Base-by-base conservation (phyloP, 1,140 invertebrate genomes). In the Cotesia glomerata region DNA sequence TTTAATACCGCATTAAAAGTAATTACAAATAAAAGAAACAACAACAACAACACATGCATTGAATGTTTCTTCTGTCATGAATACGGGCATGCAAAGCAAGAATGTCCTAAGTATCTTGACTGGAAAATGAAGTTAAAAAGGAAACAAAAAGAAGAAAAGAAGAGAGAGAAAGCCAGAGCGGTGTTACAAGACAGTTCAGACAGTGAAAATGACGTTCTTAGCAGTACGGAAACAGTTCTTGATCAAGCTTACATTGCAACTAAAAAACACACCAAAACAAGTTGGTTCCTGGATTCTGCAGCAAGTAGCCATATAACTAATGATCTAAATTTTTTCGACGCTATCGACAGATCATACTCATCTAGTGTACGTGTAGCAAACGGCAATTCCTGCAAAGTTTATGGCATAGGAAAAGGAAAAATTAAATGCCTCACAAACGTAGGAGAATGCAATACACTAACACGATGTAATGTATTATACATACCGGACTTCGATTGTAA, bases 11-110 rank as follows among this genome's bases (percentile, higher is more conserved):
- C 18, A 18, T 5, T 26, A 32, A 63, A 8, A 63, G 9, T 5
- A 32, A 16, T 32, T 34, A 2, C 9, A 63, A 34, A n/a, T 32
- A 18, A 63, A 34, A 26, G 18, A 26, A 63, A 34, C 5, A 13
- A 5, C 4, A 63, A 34, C 5, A 13, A 5, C 4, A 49, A 9
- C 8, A 8, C 34, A 5, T 4, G 3, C 13, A 49, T 34, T 7
- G 61, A 34, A 63, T 63, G 61, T 63, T 63, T 8, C 61, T 63
- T 63, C n/a, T 63, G 61, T 63, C 4, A 34, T 7, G n/a, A 18
- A 34, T 5, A 16, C 7, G 4, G 34, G 7, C 61, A 63, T 4
- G 4, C 32, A 4, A 63, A 34, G 7, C 11, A 63, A 13, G 16
- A 63, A 34, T 63, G 61, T 34, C 5, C 13, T 26, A 63, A 63